phyloP scores from a whole-genome alignment of 2,113 vertebrate species.

The Sebastes fasciatus region DNA sequence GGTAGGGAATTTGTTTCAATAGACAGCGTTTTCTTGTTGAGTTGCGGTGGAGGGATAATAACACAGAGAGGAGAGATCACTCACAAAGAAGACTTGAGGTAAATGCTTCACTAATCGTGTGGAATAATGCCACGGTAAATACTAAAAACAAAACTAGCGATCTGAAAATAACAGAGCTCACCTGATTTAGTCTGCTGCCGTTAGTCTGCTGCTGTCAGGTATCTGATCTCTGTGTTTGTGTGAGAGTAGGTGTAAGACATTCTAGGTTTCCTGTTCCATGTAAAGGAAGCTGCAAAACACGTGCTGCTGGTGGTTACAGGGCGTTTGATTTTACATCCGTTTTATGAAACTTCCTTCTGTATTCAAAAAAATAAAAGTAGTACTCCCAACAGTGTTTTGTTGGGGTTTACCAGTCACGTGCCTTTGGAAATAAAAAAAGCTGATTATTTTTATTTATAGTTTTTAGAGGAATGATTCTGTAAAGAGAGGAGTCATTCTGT shows the following conservation, averaged over 20 bases:
- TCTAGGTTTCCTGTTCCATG: neutral
- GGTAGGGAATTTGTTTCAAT: neutral
- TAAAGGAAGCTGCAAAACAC: conserved; percentile 28
- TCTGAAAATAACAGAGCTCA: conserved; percentile 13
- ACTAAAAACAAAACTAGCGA: neutral
- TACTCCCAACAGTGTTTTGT: too few relatives aligned
- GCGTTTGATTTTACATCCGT: neutral
- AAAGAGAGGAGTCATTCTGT: neutral
- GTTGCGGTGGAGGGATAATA: neutral
- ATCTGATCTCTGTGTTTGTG: neutral
- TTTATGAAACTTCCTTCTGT: neutral
- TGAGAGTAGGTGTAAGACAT: neutral
- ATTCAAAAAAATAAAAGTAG: too few relatives aligned
- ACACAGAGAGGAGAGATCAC: neutral
- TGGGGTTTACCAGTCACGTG: too few relatives aligned
- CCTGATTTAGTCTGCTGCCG: neutral
- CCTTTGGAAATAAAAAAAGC: too few relatives aligned
- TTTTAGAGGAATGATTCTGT: neutral
- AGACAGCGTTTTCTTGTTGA: neutral
- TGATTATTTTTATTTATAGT: too few relatives aligned
- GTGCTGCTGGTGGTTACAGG: neutral
- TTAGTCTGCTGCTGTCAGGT: neutral
- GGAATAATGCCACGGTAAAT: neutral
- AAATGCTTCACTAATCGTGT: neutral
- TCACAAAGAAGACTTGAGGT: neutral